Base-by-base conservation (phyloP, 2,888 invertebrate species). In the Caenorhabditis sp. region DNA sequence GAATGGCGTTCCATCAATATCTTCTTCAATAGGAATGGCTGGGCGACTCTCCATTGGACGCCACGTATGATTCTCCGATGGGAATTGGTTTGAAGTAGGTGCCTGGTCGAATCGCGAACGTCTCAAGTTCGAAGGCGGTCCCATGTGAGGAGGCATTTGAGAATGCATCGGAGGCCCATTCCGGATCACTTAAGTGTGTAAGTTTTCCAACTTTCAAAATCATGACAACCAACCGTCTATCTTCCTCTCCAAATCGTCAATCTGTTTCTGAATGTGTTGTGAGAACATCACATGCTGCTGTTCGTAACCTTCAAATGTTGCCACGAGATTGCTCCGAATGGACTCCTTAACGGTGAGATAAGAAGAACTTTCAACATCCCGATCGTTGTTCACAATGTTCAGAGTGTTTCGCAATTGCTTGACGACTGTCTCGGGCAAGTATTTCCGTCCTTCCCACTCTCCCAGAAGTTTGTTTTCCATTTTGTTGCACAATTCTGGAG, bases 391-490 rank as follows among this genome's bases (percentile, higher is more conserved):
- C 15, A 79, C 76, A 58, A 89, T 87, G 20, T 80, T 77, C 6
- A 95, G 94, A 0, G 97, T 97, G 88, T 95, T 95, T 92, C 96
- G 95, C 93, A 98, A 94, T 91, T 93, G 92, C 80, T 91, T 89
- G 80, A 88, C 88, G 35, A 88, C 88, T 13, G 84, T 80, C 47
- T 89, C 90, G 37, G 86, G 78, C 88, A 94, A 93, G 84, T 94
- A 94, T 69, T 92, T 92, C 87, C 98, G 97, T 86, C 96, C 96
- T 93, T 98, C 97, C 99, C 99, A 99, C 55, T 98, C 94, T 84
- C 96, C 95, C 82, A 97, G 94, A 88, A 94, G 93, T 92, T 98
- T 98, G 35, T 70, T 70, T 92, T 96, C 95, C 83, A 99, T 93
- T 93, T 86, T 86, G 11, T 77, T 62, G 15, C 68, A 58, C 18